Evolutionary conservation across 2,888 invertebrate species (phyloP).

Genomic region (Sialis fuliginosa): DNA sequence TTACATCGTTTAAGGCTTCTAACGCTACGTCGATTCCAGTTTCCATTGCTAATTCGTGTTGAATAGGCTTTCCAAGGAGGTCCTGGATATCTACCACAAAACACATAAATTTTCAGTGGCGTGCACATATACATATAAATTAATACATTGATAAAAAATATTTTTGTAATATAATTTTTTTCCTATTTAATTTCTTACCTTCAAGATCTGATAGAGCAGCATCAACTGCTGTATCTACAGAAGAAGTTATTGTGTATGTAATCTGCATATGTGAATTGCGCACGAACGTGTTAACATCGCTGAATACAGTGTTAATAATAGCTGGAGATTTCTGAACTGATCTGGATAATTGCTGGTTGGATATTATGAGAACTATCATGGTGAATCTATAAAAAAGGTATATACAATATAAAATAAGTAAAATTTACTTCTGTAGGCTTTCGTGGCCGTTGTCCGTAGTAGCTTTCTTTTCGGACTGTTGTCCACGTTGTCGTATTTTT

Average conservation of each 20-base stretch:
- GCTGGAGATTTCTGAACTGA: conserved; percentile 35
- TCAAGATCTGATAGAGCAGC: too few species aligned
- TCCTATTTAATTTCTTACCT: not conserved
- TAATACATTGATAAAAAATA: not conserved
- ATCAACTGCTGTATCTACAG: conserved; percentile 40
- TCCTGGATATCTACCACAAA: conserved; percentile 44
- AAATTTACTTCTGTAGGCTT: too few species aligned
- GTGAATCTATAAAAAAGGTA: too few species aligned
- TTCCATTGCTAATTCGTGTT: conserved; percentile 49
- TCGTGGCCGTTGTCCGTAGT: too few species aligned
- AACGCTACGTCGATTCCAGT: conserved; percentile 60
- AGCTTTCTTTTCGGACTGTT: too few species aligned
- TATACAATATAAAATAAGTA: too few species aligned
- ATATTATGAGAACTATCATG: conserved; percentile 37
- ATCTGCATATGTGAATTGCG: conserved; percentile 45
- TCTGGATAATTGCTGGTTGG: conserved; percentile 39
- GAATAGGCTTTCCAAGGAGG: conserved; percentile 60
- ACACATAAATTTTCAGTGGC: not conserved
- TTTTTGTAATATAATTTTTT: not conserved
- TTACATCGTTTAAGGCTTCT: conserved; percentile 50
- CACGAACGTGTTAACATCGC: conserved; percentile 41
- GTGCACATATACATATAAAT: not conserved
- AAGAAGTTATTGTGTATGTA: conserved; percentile 33
- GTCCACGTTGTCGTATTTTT: too few species aligned
- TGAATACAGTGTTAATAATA: conserved; percentile 34